A percentile compares a stretch with the other conserved stretches of the same genome.
These are phyloP conservation scores for Marronus borbonicus DNA, from an alignment of 2,888 invertebrate genomes.

Conservation along the genomic window DNA sequence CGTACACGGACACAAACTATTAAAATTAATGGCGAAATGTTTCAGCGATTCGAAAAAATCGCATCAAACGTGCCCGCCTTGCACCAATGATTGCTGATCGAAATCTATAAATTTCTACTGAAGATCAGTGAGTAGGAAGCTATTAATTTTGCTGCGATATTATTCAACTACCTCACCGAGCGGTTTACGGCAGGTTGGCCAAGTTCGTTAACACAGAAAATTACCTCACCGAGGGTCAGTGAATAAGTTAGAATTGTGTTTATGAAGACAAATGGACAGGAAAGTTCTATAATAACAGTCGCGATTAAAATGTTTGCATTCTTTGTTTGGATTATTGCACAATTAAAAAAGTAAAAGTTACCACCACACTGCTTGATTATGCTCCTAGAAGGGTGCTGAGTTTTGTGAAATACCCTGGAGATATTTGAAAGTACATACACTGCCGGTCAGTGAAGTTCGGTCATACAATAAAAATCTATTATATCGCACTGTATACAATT, in stretches of 20 bases:
- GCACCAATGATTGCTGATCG: slow-evolving; percentile 44
- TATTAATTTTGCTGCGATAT: slow-evolving; percentile 43
- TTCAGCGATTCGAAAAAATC: slow-evolving; percentile 43
- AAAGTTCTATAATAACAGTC: neutral
- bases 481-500: no score
- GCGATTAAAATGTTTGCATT: slow-evolving; percentile 4
- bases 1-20: slow-evolving; percentile 36
- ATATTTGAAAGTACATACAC: no score
- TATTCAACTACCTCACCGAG: slow-evolving; percentile 43
- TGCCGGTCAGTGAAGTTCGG: no score
- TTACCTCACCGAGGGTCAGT: slow-evolving; percentile 39
- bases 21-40: slow-evolving; percentile 45
- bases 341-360: no score
- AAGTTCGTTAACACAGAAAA: slow-evolving; percentile 46
- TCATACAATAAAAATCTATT: no score
- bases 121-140: slow-evolving; percentile 43
- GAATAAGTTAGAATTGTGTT: slow-evolving; percentile 42
- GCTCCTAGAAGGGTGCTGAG: no score
- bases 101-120: slow-evolving; percentile 46
- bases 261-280: slow-evolving; percentile 32
- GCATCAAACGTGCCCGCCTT: slow-evolving; percentile 45
- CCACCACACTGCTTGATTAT: no score
- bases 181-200: slow-evolving; percentile 30
- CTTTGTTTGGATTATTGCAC: no score
- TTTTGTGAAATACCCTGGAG: no score